Evolutionary conservation across 1,140 invertebrate species (phyloP), one percentile per base, ranked within the genome.

Genomic region (Lordiphosa mommai): DNA sequence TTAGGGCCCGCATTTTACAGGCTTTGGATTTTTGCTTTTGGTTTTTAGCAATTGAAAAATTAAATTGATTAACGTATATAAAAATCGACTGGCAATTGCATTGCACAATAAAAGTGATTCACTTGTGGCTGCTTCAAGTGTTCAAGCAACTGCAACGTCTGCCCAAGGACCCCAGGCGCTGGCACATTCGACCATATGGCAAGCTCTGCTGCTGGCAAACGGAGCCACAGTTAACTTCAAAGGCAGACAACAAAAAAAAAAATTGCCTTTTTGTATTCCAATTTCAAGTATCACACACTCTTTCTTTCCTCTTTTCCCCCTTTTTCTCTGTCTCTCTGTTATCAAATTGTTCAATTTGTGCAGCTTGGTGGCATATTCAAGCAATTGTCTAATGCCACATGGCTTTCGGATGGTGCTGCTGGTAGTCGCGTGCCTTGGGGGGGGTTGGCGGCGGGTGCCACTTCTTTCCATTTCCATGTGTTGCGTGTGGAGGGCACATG

Each of bases 311-410:
- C 23, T 6, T 23, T 29, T 17, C 13, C 32, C 20, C 32, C 20
- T 37, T 29, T n/a, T 8, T 43, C 48, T 41, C 58, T 44, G 20
- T 23, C 2, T 23, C 20, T 79, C 63, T 74, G 70, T 79, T 79
- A 79, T 79, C 74, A 79, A 79, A 79, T 82, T 79, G 74, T 79
- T 82, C 76, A 79, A 79, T 79, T 79, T 79, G 70, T 77, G 74
- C 72, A 53, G 60, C 65, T 69, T 73, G 59, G 49, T 79, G 74
- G 76, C 74, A 79, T 82, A 79, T 79, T 79, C 70, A 82, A 82
- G 74, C 76, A 79, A 79, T 79, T 79, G 76, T 82, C 76, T 74
- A 79, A 79, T 79, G 60, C 76, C 70, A 79, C 76, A 80, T 80
- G 76, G 71, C 60, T 76, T 71, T n/a, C 9, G 16, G 59, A 16